Base-by-base conservation (phyloP, 2,888 invertebrate species). In the Drosophila mayaguana region DNA sequence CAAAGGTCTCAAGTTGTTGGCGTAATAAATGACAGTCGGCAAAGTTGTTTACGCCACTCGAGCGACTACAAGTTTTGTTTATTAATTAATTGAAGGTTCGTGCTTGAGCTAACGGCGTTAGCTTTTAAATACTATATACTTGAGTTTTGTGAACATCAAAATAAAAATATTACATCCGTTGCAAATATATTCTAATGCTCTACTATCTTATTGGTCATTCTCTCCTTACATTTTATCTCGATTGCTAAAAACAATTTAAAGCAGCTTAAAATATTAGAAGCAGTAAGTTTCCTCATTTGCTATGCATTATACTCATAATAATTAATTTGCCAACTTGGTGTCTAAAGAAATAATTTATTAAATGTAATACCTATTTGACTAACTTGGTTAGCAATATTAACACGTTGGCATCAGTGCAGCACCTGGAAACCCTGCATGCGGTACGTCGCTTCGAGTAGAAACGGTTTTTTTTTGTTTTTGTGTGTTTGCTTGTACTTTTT, bases 41-140 rank as follows among this genome's bases (percentile, higher is more conserved):
- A 83, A 80, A 83, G 70, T 65, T 83, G 71, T 68, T 54, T 64
- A 65, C 56, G 80, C 63, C 66, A 71, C 65, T 66, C 53, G 62
- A 80, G 56, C 59, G 46, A 43, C 69, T 45, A 42, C 87, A 89
- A 89, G 70, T 84, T 84, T 81, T 88, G 85, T 88, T 89, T 84
- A 84, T 88, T 84, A 88, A 88, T 84, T 84, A 88, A 89, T 84
- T 89, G 88, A 71, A 72, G 75, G 63, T 59, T 68, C 67, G 57
- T 72, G 73, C 60, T 48, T 67, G 63, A 53, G 46, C 61, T 36
- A 12, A 16, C 7, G 43, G 42, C 22, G 9, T 25, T 34, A 16
- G 25, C 14, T 16, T 32, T 42, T 50, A 18, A 18, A 16, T 34
- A 48, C 16, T 64, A n/a, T 38, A 28, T 8, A 32, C 11, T 34